These are phyloP conservation scores for Pterocles orientalis DNA, from an alignment of 2,113 vertebrate species.

Conservation along the genomic window DNA sequence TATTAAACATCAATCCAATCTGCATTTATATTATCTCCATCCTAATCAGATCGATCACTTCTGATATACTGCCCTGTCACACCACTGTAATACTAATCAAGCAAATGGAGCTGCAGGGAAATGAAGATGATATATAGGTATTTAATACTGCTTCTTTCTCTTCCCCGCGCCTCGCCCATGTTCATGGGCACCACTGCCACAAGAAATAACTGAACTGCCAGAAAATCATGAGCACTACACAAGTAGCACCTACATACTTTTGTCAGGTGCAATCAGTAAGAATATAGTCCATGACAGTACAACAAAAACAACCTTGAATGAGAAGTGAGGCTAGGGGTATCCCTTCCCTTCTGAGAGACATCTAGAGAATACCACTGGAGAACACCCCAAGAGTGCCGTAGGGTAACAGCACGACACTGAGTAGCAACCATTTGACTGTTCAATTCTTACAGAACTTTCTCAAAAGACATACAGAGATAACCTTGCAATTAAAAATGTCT, in stretches of 20 bases:
- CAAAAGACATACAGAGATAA: slow-evolving; percentile 21
- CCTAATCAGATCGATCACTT: slow-evolving; percentile 84
- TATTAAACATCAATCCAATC: slow-evolving; percentile 79
- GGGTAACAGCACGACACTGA: slow-evolving; percentile 33
- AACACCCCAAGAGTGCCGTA: not conserved
- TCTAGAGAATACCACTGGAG: slow-evolving; percentile 33
- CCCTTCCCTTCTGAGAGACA: slow-evolving; percentile 44
- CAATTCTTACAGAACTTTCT: not conserved
- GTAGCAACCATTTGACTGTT: not conserved
- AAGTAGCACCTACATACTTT: not conserved
- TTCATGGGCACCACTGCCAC: not conserved
- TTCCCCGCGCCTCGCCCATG: not conserved
- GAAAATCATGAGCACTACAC: not conserved
- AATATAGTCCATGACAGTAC: slow-evolving; percentile 24
- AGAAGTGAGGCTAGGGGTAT: slow-evolving; percentile 55
- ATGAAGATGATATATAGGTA: slow-evolving; percentile 33
- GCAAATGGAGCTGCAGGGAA: slow-evolving; percentile 73
- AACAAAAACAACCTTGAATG: slow-evolving; percentile 59
- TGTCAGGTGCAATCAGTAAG: slow-evolving; percentile 18
- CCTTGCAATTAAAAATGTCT: slow-evolving; percentile 29
- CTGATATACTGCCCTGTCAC: slow-evolving; percentile 80
- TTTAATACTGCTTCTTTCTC: not conserved
- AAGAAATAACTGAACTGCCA: not conserved
- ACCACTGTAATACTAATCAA: slow-evolving; percentile 77
- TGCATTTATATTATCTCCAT: slow-evolving; percentile 83